Evolutionary conservation across 2,797 vertebrate genomes (phyloP).

Genomic region (Gobio occitaniae): DNA sequence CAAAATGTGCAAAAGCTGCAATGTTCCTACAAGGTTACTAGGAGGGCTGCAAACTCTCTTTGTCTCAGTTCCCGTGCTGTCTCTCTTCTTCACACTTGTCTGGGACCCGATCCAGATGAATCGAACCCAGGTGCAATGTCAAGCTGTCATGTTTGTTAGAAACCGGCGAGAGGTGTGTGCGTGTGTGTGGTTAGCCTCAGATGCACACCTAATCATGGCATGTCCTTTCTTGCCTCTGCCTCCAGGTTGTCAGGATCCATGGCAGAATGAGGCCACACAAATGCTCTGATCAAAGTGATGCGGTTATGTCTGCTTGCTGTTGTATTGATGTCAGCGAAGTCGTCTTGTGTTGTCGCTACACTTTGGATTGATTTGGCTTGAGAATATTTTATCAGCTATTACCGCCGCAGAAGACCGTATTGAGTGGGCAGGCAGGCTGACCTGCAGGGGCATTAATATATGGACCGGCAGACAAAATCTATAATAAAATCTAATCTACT

Average conservation of each 20-base stretch:
- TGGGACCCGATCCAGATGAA: slow-evolving; percentile 31
- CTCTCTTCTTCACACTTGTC: slow-evolving; percentile 37
- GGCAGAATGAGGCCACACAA: slow-evolving; percentile 61
- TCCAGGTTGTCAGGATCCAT: slow-evolving; percentile 56
- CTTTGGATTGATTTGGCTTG: slow-evolving; percentile 36
- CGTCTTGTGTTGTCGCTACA: slow-evolving; percentile 13
- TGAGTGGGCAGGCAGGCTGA: slow-evolving; percentile 1
- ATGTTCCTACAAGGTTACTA: slow-evolving; percentile 35
- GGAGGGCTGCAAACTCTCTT: not conserved
- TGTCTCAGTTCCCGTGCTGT: slow-evolving; percentile 7
- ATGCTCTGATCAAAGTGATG: slow-evolving; percentile 28
- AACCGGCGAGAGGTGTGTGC: slow-evolving; percentile 11
- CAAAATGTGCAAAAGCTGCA: slow-evolving; percentile 1
- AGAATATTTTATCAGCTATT: slow-evolving; percentile 17
- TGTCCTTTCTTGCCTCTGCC: slow-evolving; percentile 45
- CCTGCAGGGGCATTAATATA: not conserved
- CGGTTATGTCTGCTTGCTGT: slow-evolving; percentile 31
- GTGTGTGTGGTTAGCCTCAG: slow-evolving; percentile 33
- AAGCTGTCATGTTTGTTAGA: slow-evolving; percentile 51
- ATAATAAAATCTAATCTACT: slow-evolving; percentile 38
- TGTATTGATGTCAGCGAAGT: slow-evolving; percentile 22
- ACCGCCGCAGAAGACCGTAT: not conserved
- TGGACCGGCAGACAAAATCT: slow-evolving; percentile 4
- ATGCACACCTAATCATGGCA: slow-evolving; percentile 48
- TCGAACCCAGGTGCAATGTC: slow-evolving; percentile 46